Evolutionary conservation across 2,888 invertebrate genomes (phyloP), one percentile per base, ranked within the genome.

Genomic region (Sphaerophoria taeniata): DNA sequence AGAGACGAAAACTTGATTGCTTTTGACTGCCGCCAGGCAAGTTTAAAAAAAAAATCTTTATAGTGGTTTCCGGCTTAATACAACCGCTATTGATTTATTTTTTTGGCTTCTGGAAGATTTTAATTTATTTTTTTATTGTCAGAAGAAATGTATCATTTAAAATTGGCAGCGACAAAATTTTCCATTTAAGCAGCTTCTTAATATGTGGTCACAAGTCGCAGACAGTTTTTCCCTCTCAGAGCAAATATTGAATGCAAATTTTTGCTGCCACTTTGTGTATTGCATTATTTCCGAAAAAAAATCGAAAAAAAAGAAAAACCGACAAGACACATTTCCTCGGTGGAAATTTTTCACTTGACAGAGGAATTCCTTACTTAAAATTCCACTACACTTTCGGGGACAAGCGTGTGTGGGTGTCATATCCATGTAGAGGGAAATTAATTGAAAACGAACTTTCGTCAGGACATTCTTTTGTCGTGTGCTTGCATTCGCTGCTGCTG

Each of bases 381-480:
- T 63, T 63, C 63, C 63, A 9, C 9, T 63, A 33, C 47, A 63
- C 33, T 63, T 63, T 63, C 45, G 31, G 33, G 16, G 49, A 2
- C n/a, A 2, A 14, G n/a, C 16, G 11, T 43, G 11, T 12, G 43
- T 9, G 9, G 39, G 11, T 43, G 9, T 43, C 12, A 9, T 39
- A 24, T 43, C 43, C 12, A 39, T 39, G 43, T 43, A 39, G 39
- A 47, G 63, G 63, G 31, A 63, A 63, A 63, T 63, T 63, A 63
- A 63, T 63, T 63, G 63, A 47, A 63, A 63, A 47, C 63, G 63
- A 63, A 63, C 63, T 63, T 63, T 63, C 11, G 45, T 63, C 47
- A 63, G 45, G 63, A 63, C 45, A 63, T 31, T 47, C 43, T 43
- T 43, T 43, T 43, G 43, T 43, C 3, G 9, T 3, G 43, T 43